Evolutionary conservation across 2,888 invertebrate genomes (phyloP), one percentile per base, ranked within the genome.

Genomic region (Ditula angustiorana): DNA sequence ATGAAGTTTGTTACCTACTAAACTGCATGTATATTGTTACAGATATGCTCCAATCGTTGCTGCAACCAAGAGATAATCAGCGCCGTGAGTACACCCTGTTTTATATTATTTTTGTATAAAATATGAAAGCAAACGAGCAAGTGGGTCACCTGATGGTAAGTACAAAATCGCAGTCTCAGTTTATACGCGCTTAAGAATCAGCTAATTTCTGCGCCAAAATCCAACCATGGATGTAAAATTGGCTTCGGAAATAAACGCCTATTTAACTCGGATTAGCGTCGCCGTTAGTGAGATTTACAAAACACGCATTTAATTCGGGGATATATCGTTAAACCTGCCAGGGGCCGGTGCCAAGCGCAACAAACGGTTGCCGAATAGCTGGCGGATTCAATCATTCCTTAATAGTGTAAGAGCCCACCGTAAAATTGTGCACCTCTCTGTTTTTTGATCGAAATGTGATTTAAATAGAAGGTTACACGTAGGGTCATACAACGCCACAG

Each of bases 41-140:
- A 92, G 92, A 92, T 91, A 92, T 92, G 92, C 91, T 92, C 80
- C 92, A 92, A 74, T 90, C 92, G 61, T 83, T 92, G 80, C 79
- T 92, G 75, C 92, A 92, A 71, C 92, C 92, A 79, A 91, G 92
- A 74, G 90, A 90, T 68, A 88, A 83, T 82, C 90, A 88, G 77
- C 85, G 90, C 74, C 77, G 91, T 92, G 80, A 90, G 92, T 87
- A 66, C 59, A 28, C 8, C 2, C 49, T 47, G 16, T 5, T 4
- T 7, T 28, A 5, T 28, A 5, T 28, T 28, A 28, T 28, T 28
- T 7, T 28, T 28, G n/a, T n/a, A n/a, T n/a, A n/a, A n/a, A n/a
- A n/a, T n/a, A n/a, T n/a, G n/a, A n/a, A n/a, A n/a, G n/a, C n/a
- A n/a, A n/a, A n/a, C n/a, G n/a, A n/a, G n/a, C n/a, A n/a, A n/a